Evolutionary conservation across 2,888 invertebrate genomes (phyloP).

Genomic region (Luffia ferchaultella): DNA sequence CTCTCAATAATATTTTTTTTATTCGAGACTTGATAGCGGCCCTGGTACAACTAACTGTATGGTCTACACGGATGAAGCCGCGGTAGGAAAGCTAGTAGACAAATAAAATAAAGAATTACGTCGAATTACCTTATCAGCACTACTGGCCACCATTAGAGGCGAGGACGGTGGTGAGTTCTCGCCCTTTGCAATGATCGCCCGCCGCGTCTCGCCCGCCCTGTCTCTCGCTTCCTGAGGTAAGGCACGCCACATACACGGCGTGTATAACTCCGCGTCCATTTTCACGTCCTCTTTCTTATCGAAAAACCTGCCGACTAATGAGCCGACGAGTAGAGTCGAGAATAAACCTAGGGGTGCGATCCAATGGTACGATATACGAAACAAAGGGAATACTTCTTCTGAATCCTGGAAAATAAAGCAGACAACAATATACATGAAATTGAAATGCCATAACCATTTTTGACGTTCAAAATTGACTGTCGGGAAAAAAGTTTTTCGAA

Average conservation of each 20-base stretch:
- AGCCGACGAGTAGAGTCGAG: slow-evolving; percentile 73
- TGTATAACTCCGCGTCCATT: slow-evolving; percentile 47
- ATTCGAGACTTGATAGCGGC: too few species aligned
- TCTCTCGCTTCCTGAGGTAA: slow-evolving; percentile 34
- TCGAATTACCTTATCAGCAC: slow-evolving; percentile 19
- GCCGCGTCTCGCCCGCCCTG: slow-evolving; percentile 26
- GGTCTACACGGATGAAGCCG: too few species aligned
- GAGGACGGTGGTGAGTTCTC: slow-evolving; percentile 23
- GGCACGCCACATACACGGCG: slow-evolving; percentile 39
- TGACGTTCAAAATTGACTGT: background rate
- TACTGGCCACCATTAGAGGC: slow-evolving; percentile 33
- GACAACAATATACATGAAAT: slow-evolving; percentile 11
- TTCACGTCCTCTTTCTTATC: slow-evolving; percentile 28
- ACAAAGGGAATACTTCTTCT: slow-evolving; percentile 71
- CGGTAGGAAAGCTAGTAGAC: too few species aligned
- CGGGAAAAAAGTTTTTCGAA: slow-evolving; percentile 1
- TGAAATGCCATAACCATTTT: background rate
- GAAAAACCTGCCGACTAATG: slow-evolving; percentile 59
- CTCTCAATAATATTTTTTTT: too few species aligned
- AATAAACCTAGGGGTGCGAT: slow-evolving; percentile 77
- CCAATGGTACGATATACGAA: slow-evolving; percentile 84
- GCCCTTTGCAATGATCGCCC: slow-evolving; percentile 16
- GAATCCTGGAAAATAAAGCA: slow-evolving; percentile 37
- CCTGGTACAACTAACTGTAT: too few species aligned
- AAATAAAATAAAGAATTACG: too few species aligned